These are phyloP conservation scores for Sinocyclocheilus anshuiensis DNA, from an alignment of 2,113 vertebrate genomes.

Conservation along the genomic window DNA sequence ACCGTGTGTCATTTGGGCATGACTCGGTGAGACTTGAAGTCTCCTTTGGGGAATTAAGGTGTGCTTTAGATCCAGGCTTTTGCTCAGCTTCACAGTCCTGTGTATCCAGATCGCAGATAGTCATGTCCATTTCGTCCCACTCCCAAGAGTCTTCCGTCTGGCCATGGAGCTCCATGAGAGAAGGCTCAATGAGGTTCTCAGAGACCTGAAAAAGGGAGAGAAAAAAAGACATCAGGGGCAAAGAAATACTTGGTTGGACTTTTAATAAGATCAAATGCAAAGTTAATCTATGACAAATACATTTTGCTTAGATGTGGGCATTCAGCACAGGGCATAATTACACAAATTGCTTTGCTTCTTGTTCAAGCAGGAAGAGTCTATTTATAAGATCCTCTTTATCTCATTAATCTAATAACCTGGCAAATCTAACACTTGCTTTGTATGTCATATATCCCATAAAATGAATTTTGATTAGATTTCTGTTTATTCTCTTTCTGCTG, in stretches of 20 bases:
- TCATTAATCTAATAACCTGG: slow-evolving; percentile 76
- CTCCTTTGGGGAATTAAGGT: slow-evolving; percentile 59
- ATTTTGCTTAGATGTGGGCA: slow-evolving; percentile 76
- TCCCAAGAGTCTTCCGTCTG: slow-evolving; percentile 88
- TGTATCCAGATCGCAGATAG: slow-evolving; percentile 80
- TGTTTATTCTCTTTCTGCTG: slow-evolving; percentile 83
- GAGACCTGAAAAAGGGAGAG: slow-evolving; percentile 75
- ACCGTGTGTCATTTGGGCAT: slow-evolving; percentile 59
- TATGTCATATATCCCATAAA: slow-evolving; percentile 65
- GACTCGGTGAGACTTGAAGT: slow-evolving; percentile 58
- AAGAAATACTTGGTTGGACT: background rate
- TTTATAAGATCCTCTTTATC: slow-evolving; percentile 76
- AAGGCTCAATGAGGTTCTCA: slow-evolving; percentile 85
- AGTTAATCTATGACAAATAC: slow-evolving; percentile 47
- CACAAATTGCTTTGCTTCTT: slow-evolving; percentile 75
- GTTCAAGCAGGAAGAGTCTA: slow-evolving; percentile 75
- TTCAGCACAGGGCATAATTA: slow-evolving; percentile 76
- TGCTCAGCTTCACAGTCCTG: slow-evolving; percentile 73
- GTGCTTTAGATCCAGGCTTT: slow-evolving; percentile 64
- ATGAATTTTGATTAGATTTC: slow-evolving; percentile 86
- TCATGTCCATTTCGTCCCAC: slow-evolving; percentile 97
- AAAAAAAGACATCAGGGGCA: background rate
- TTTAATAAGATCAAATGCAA: slow-evolving; percentile 51
- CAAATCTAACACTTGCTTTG: slow-evolving; percentile 70
- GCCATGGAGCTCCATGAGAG: slow-evolving; percentile 84